Percentiles rank a stretch among this genome's conserved stretches.
phyloP scores from a whole-genome alignment of 2,113 vertebrate genomes.

The Nyctereutes procyonoides region DNA sequence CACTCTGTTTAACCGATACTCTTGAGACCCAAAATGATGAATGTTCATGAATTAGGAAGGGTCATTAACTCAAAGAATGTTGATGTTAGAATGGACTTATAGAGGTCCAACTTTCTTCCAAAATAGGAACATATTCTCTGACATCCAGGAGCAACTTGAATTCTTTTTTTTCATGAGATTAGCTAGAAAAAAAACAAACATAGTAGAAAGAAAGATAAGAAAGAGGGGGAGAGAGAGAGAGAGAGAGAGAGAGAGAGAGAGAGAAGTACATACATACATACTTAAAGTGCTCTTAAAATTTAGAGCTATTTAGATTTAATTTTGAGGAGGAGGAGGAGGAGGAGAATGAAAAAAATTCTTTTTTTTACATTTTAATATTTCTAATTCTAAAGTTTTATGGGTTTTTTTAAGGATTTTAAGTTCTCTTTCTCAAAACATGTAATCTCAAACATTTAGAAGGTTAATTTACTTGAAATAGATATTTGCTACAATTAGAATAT shows the following conservation, averaged over 20 bases:
- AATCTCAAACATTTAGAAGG: not conserved
- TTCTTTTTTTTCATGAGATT: not conserved
- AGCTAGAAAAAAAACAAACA: not conserved
- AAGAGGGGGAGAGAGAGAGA: no score
- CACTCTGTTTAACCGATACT: not conserved
- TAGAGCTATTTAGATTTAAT: not conserved
- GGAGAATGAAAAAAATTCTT: not conserved
- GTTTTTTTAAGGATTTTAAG: not conserved
- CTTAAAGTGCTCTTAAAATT: not conserved
- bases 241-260: not conserved
- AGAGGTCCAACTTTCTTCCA: not conserved
- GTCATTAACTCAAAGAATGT: constrained; percentile 22
- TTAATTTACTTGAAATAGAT: not conserved
- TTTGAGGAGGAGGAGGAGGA: not conserved
- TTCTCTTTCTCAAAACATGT: not conserved
- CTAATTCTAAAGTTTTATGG: not conserved
- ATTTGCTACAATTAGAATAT: not conserved
- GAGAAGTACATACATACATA: not conserved
- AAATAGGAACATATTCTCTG: not conserved
- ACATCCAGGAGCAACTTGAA: not conserved
- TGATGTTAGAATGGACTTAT: not conserved
- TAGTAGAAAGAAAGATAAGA: not conserved
- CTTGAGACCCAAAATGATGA: not conserved
- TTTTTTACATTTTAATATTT: not conserved
- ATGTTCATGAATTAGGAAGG: not conserved